phyloP scores from a whole-genome alignment of 2,888 invertebrate genomes.

The Papilio protenor region DNA sequence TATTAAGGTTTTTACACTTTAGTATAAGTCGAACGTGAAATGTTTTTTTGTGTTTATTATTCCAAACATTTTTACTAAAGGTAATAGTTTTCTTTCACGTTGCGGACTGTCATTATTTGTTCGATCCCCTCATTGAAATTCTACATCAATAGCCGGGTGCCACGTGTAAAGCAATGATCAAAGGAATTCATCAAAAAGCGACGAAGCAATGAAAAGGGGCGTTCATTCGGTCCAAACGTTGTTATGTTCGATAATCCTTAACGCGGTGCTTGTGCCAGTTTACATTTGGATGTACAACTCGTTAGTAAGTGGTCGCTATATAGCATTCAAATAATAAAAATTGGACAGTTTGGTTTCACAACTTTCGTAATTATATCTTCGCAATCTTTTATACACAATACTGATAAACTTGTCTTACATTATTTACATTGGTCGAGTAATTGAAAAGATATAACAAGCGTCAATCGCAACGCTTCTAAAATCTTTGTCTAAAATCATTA shows the following conservation, averaged over 20 bases:
- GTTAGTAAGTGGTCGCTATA: constrained; percentile 1
- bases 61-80: constrained; percentile 8
- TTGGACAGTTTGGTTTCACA: neutral
- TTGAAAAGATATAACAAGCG: neutral
- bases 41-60: neutral
- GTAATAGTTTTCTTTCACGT: constrained; percentile 15
- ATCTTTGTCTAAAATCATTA: neutral
- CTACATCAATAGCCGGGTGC: constrained; percentile 37
- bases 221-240: constrained; percentile 35
- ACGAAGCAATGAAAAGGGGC: constrained; percentile 39
- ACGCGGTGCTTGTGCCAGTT: constrained; percentile 25
- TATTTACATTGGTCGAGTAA: too few relatives aligned
- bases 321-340: neutral
- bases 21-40: neutral
- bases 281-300: constrained; percentile 27
- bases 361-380: too few relatives aligned
- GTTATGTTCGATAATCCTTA: constrained; percentile 41
- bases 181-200: constrained; percentile 40
- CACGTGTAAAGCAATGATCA: constrained; percentile 43
- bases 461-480: neutral
- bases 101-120: constrained; percentile 34
- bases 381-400: too few relatives aligned
- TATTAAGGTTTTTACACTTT: too few relatives aligned
- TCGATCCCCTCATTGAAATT: constrained; percentile 41
- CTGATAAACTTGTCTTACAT: too few relatives aligned